Evolutionary conservation across 2,888 invertebrate species (phyloP).

Genomic region (Drosophila rellima): DNA sequence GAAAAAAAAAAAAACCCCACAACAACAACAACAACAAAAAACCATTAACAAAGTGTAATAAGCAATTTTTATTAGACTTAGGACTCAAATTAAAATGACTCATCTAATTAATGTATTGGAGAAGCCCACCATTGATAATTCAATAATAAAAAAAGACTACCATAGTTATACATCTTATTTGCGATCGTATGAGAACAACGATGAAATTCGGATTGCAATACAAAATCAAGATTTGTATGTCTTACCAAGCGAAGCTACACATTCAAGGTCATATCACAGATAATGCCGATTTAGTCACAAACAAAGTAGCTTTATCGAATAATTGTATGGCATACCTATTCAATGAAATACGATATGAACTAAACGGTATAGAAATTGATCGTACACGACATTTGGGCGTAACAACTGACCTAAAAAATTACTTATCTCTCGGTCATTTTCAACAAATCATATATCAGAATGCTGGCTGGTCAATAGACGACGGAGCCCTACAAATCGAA

Average conservation of each 20-base stretch:
- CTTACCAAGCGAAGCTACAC: slow-evolving; percentile 3
- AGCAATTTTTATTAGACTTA: no score
- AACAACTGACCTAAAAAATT: slow-evolving; percentile 9
- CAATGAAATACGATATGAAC: slow-evolving; percentile 14
- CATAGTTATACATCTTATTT: no score
- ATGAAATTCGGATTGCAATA: background rate
- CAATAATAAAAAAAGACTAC: no score
- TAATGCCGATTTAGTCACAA: no score
- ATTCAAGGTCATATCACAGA: no score
- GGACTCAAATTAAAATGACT: no score
- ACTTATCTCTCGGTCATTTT: background rate
- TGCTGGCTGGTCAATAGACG: slow-evolving; percentile 3
- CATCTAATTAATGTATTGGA: no score
- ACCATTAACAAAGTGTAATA: no score
- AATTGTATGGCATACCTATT: slow-evolving; percentile 9
- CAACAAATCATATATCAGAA: slow-evolving; percentile 1
- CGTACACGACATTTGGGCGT: slow-evolving; percentile 1
- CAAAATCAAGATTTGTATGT: slow-evolving; percentile 21
- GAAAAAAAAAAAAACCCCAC: background rate
- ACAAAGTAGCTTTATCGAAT: background rate
- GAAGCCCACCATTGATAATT: no score
- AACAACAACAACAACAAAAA: no score
- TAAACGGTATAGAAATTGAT: slow-evolving; percentile 9
- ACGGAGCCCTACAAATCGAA: background rate
- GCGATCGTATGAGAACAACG: no score